Evolutionary conservation across 2,888 invertebrate species (phyloP), one percentile per base, ranked within the genome.

Genomic region (Gymnocheta viridis): DNA sequence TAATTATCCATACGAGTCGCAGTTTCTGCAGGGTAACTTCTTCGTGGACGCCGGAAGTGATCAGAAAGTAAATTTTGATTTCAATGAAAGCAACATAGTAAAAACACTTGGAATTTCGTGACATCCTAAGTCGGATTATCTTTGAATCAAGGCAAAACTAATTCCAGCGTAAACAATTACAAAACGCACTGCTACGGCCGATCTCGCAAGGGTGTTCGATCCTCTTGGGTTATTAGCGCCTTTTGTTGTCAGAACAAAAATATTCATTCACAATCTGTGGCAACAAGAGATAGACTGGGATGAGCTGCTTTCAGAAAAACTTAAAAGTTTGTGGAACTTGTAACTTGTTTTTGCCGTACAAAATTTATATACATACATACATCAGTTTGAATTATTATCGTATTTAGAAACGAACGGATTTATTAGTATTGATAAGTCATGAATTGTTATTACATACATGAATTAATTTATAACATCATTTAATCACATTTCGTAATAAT

Each of bases 221-320:
- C 72, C 47, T 12, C 32, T 72, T 17, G 24, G 60, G 14, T 27
- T 72, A 44, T 60, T 72, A 35, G 58, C 72, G 27, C 44, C 41
- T 29, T 58, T 70, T 17, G 44, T 70, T 19, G 44, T 58, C n/a
- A 58, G 27, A 41, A 58, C 24, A 10, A 70, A 70, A 44, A 54
- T 17, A 17, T 56, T 27, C 14, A 35, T 70, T 17, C 22, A 72
- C 12, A 2, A 58, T n/a, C n/a, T n/a, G n/a, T n/a, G n/a, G n/a
- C n/a, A n/a, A n/a, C n/a, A n/a, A n/a, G n/a, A n/a, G n/a, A n/a
- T n/a, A n/a, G n/a, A n/a, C n/a, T n/a, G n/a, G n/a, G n/a, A n/a
- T n/a, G n/a, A n/a, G n/a, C n/a, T n/a, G n/a, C n/a, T n/a, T n/a
- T 5, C 19, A 17, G 44, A 44, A 44, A 44, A 44, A 2, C 17